These are phyloP conservation scores for Cryptoprocta ferox DNA, from an alignment of 2,797 vertebrate genomes.

Conservation along the genomic window DNA sequence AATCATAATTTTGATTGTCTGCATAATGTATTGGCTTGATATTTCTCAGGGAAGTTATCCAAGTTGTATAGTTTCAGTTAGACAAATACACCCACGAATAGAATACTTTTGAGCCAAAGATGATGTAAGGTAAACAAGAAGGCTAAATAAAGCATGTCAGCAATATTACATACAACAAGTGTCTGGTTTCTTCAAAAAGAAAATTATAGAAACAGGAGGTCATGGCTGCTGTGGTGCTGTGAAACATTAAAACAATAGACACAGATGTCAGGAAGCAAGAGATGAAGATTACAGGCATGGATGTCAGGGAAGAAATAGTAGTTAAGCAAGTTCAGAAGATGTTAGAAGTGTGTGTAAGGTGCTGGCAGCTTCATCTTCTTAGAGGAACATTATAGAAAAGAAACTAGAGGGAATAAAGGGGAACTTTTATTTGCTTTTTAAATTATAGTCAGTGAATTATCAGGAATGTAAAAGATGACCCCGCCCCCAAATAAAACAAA, in stretches of 20 bases:
- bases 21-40: neutral
- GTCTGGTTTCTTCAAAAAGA: conserved; percentile 51
- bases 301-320: neutral
- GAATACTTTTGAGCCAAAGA: neutral
- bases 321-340: neutral
- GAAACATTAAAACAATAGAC: neutral
- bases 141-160: neutral
- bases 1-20: neutral
- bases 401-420: neutral
- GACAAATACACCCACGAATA: neutral
- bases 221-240: neutral
- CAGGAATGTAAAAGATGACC: neutral
- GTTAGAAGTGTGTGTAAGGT: neutral
- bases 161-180: neutral
- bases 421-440: neutral
- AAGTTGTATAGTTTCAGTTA: neutral
- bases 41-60: neutral
- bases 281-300: neutral
- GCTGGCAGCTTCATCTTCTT: neutral
- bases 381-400: neutral
- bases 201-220: neutral
- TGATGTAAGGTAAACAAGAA: conserved; percentile 7
- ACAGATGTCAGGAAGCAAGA: neutral
- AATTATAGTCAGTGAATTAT: neutral
- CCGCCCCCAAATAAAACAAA: rapidly evolving